Percentiles rank a stretch among this genome's conserved stretches.
Conservation (phyloP, 2,888 invertebrate species). For the Spodoptera littoralis region DNA sequence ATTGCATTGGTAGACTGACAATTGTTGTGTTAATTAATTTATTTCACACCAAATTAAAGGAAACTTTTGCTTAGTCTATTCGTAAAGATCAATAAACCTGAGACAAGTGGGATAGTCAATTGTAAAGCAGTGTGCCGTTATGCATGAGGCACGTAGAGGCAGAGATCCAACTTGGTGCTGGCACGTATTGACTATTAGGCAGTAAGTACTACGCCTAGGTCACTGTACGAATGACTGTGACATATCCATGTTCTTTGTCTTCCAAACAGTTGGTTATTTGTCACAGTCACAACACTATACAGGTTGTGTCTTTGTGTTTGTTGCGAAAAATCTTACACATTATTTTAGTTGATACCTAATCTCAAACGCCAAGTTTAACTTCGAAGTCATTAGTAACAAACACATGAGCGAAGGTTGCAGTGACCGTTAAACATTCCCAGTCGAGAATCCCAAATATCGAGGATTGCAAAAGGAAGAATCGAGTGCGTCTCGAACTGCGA, state of each 20-base stretch:
- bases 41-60: conserved; percentile 25
- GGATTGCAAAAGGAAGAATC: conserved; percentile 71
- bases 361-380: not conserved
- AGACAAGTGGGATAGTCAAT: conserved; percentile 2
- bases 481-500: conserved; percentile 57
- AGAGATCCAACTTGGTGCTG: conserved; percentile 13
- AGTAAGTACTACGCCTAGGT: conserved; percentile 32
- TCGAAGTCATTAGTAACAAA: conserved; percentile 26
- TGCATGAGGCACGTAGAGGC: conserved; percentile 1
- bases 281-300: conserved; percentile 24
- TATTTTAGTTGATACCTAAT: not conserved
- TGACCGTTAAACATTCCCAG: conserved; percentile 50
- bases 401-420: conserved; percentile 22
- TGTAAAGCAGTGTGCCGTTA: conserved; percentile 8
- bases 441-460: conserved; percentile 76
- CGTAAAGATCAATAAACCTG: conserved; percentile 19
- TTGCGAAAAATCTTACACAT: conserved; percentile 6
- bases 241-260: conserved; percentile 41
- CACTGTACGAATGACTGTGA: conserved; percentile 39
- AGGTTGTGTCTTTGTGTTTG: not conserved
- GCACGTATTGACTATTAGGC: conserved; percentile 36
- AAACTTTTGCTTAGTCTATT: conserved; percentile 9
- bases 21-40: conserved; percentile 15
- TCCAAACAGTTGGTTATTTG: conserved; percentile 25
- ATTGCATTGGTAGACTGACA: conserved; percentile 36